Conservation (phyloP, 2,113 vertebrate species). For the Macrotus californicus region DNA sequence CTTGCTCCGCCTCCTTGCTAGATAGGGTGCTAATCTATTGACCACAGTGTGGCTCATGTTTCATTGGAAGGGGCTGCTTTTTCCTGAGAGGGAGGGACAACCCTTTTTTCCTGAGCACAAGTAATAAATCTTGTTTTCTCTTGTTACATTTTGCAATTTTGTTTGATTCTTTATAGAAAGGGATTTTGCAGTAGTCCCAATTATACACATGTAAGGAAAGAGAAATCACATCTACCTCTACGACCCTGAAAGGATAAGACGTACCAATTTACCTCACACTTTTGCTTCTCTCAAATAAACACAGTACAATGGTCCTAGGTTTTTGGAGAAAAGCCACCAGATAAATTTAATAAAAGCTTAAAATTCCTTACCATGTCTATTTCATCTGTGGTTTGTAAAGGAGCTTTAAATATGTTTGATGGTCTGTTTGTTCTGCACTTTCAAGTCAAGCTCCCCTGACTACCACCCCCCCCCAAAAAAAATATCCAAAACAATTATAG, state of each 20-base stretch:
- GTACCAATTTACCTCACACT: background rate
- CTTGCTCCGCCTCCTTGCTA: background rate
- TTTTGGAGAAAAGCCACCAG: background rate
- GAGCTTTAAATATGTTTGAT: background rate
- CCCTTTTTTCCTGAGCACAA: background rate
- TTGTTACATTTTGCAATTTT: background rate
- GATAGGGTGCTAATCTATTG: background rate
- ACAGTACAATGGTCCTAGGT: background rate
- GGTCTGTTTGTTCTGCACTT: background rate
- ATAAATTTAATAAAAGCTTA: background rate
- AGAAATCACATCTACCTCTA: background rate
- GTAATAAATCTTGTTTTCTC: background rate
- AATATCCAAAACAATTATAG: background rate
- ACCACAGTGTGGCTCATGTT: background rate
- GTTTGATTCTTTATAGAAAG: conserved; percentile 8
- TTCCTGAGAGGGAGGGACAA: background rate
- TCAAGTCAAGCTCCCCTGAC: background rate
- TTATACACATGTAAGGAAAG: background rate
- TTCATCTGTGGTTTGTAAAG: background rate
- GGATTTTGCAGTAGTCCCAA: background rate
- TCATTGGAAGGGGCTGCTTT: conserved; percentile 33
- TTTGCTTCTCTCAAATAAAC: conserved; percentile 42
- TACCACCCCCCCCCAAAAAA: background rate
- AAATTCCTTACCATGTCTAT: background rate
- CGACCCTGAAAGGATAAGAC: background rate